phyloP scores from a whole-genome alignment of 1,140 invertebrate species.

The Habropoda laboriosa region DNA sequence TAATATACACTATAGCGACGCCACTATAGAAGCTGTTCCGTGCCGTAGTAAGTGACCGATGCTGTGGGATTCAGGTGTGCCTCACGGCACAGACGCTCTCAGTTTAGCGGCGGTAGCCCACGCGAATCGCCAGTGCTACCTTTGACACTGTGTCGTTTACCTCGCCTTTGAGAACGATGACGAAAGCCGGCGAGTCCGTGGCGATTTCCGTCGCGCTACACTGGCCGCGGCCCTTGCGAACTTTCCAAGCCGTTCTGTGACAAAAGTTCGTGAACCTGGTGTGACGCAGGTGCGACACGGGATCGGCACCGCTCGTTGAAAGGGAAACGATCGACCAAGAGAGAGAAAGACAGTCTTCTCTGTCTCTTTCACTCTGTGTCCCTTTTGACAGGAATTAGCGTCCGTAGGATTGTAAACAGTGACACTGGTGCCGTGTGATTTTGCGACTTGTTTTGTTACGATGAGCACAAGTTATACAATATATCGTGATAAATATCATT shows the following conservation, averaged over 20 bases:
- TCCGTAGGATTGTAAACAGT: conserved; percentile 7
- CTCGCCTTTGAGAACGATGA: conserved; percentile 22
- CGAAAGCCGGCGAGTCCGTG: background rate
- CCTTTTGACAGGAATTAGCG: background rate
- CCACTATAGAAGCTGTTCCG: conserved; percentile 46
- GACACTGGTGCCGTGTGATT: background rate
- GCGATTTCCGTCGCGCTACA: background rate
- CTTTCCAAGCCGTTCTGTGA: background rate
- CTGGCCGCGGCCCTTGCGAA: background rate
- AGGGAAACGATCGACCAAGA: background rate
- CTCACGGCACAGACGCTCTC: conserved; percentile 56
- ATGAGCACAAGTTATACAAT: background rate
- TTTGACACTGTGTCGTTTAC: conserved; percentile 47
- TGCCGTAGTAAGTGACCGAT: conserved; percentile 62
- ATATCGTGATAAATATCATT: background rate
- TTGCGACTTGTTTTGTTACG: background rate
- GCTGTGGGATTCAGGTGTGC: conserved; percentile 63
- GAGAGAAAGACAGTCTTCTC: too few relatives aligned
- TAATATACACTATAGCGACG: conserved; percentile 50
- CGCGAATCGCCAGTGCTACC: conserved; percentile 63
- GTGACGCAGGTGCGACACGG: background rate
- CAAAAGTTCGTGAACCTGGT: conserved; percentile 32
- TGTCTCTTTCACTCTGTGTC: too few relatives aligned
- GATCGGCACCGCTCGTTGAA: too few relatives aligned
- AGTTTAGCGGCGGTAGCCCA: conserved; percentile 70